Evolutionary conservation across 2,797 vertebrate species (phyloP), one percentile per base, ranked within the genome.

Genomic region (Silurus lanzhouensis): DNA sequence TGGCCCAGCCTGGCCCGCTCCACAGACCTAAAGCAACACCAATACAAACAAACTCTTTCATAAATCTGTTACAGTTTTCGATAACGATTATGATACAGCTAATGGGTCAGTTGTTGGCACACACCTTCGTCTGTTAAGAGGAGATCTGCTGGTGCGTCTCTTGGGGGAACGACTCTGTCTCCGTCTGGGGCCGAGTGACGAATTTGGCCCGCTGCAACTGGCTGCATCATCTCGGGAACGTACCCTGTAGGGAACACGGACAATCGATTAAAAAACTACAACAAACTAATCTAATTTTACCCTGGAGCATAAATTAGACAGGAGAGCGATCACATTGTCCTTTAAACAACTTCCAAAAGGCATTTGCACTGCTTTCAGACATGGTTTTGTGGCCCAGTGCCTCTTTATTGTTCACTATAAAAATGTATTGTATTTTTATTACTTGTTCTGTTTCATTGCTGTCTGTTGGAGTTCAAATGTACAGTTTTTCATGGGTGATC

Each of bases 1-100:
- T 95, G 96, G 63, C 96, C 98, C 55, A 95, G 92, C 90, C 98
- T 91, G 86, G 97, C 97, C 91, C 97, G 96, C 46, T 96, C 92
- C 46, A 93, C 88, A 5, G 93, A 94, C 90, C 95, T 95, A 87
- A 25, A 63, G 31, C 72, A 71, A 20, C 75, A 79, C 13, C n/a
- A 79, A 44, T 15, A 22, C 3, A 14, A 25, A 14, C 57, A 72
- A 58, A 52, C 48, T 0, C 9, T 6, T 2, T 52, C 48, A 52
- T 52, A 52, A 52, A 7, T 52, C 72, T 44, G 1, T 27, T 8
- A 52, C 1, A 13, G n/a, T 5, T 31, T 9, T 22, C 46, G 12
- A 55, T 22, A 27, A 81, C 0, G 1, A 7, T 38, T 7, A 81
- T 1, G 15, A 13, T 64, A 22, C 6, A 63, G 19, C 17, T 31